Evolutionary conservation across 2,888 invertebrate genomes (phyloP).

Genomic region (Drosophila macrospina): DNA sequence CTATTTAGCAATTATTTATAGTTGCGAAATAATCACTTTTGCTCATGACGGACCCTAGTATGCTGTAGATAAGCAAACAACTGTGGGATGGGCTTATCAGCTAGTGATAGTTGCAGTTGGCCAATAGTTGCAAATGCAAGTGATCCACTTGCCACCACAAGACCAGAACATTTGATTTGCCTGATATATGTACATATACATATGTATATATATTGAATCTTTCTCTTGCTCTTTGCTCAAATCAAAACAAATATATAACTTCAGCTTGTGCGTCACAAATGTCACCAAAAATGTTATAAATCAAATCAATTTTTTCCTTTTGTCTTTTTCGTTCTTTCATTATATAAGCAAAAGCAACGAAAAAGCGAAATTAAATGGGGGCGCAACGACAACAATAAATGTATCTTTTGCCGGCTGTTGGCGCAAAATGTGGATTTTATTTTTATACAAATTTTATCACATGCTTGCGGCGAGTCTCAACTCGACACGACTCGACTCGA

Average conservation of each 20-base stretch:
- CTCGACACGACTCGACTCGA: slow-evolving; percentile 1
- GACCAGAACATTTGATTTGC: slow-evolving; percentile 16
- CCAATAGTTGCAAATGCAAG: too few relatives aligned
- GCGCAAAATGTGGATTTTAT: slow-evolving; percentile 15
- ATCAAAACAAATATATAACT: slow-evolving; percentile 19
- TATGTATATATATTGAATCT: background rate
- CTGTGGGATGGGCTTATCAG: background rate
- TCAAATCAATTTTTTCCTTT: slow-evolving; percentile 18
- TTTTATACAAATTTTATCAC: slow-evolving; percentile 25
- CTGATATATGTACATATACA: background rate
- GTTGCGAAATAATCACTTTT: slow-evolving; percentile 1
- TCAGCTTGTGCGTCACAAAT: slow-evolving; percentile 24
- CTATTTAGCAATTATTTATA: slow-evolving; percentile 4
- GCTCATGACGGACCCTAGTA: background rate
- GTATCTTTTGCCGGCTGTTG: slow-evolving; percentile 18
- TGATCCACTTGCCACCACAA: slow-evolving; percentile 4
- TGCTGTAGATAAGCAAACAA: background rate
- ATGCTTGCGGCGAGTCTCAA: slow-evolving; percentile 14
- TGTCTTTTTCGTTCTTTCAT: slow-evolving; percentile 15
- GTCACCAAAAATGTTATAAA: slow-evolving; percentile 23
- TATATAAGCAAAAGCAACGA: slow-evolving; percentile 15
- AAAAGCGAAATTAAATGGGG: slow-evolving; percentile 6
- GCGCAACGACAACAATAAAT: slow-evolving; percentile 11
- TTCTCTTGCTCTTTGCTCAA: slow-evolving; percentile 7
- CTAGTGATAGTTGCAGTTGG: too few relatives aligned